Base-by-base conservation (phyloP, 2,888 invertebrate genomes). In the Nematopogon swammerdamellus region DNA sequence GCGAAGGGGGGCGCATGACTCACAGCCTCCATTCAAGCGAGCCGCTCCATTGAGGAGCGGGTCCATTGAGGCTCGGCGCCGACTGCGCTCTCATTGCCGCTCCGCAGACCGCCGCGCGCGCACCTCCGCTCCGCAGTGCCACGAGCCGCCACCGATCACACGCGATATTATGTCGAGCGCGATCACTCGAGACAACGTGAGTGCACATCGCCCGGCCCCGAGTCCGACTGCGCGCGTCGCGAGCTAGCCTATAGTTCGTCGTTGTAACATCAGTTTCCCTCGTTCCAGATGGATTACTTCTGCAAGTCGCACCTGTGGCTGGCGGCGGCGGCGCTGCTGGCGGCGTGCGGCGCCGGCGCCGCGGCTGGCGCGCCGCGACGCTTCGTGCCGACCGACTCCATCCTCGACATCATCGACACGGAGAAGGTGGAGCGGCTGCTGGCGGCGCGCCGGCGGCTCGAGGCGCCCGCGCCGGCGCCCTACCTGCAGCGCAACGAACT, bases 401-500 rank as follows among this genome's bases (percentile, higher is more conserved):
- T 85, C 55, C 67, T 84, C 59, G 84, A 84, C 59, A 82, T 85
- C 54, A 84, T 85, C 56, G 81, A 85, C 58, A 84, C 82, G 46
- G 79, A 82, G 59, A 80, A 83, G 64, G 84, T 85, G 11, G 82
- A 84, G 58, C 69, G 79, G 53, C 64, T 83, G 54, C 63, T 83
- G 19, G 82, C 81, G 11, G 81, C 81, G 54, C 65, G 82, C 50
- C 65, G 73, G 49, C 71, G 74, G 46, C 69, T 72, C 48, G 74
- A 73, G 54, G 72, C 79, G 50, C 70, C 70, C 49, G 63, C 68
- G 30, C 67, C 68, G n/a, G 65, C 74, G 29, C 65, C 75, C 20
- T 82, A 77, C 62, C 65, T 83, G 42, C 72, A 81, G 50, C 68
- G 81, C 54, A 84, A 84, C 59, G 83, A 84, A 55, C 71, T 84